These are phyloP conservation scores for Helicoverpa armigera DNA, from an alignment of 1,140 invertebrate genomes.

Conservation along the genomic window DNA sequence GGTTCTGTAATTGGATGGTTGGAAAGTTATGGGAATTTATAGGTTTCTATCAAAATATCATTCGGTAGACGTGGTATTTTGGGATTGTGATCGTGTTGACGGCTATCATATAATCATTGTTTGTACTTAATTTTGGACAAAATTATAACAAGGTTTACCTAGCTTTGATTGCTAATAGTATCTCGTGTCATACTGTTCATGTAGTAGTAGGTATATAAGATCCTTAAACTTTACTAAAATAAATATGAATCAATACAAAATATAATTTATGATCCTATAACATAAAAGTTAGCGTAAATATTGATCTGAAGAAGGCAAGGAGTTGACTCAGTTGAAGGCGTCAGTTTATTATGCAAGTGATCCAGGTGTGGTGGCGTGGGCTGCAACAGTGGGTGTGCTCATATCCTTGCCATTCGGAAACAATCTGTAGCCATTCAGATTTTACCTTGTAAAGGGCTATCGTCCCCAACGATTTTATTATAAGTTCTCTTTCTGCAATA, in stretches of 20 bases:
- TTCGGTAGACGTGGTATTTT: too few relatives aligned
- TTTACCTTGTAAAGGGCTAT: conserved; percentile 28
- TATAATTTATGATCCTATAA: too few relatives aligned
- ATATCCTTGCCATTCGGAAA: conserved; percentile 39
- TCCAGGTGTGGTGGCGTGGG: conserved; percentile 43
- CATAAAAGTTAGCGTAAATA: neutral
- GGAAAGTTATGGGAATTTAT: conserved; percentile 13
- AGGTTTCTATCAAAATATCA: neutral
- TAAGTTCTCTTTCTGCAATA: neutral
- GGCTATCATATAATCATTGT: too few relatives aligned
- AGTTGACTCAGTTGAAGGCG: conserved; percentile 2
- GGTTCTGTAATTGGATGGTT: conserved; percentile 3
- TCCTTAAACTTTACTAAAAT: too few relatives aligned
- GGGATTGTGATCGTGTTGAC: too few relatives aligned
- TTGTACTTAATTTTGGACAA: too few relatives aligned
- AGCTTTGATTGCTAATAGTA: too few relatives aligned
- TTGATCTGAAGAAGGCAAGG: conserved; percentile 6
- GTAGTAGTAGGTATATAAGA: too few relatives aligned
- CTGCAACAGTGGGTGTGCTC: conserved; percentile 31
- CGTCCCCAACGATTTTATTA: neutral
- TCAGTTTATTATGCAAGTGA: conserved; percentile 26
- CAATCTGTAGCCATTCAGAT: conserved; percentile 6
- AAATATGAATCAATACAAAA: too few relatives aligned
- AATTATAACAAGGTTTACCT: too few relatives aligned
- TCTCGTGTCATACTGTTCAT: too few relatives aligned